Percentiles rank a stretch among this genome's conserved stretches.
Evolutionary conservation across 2,113 vertebrate genomes (phyloP).

Genomic region (Chaenogobius annularis): DNA sequence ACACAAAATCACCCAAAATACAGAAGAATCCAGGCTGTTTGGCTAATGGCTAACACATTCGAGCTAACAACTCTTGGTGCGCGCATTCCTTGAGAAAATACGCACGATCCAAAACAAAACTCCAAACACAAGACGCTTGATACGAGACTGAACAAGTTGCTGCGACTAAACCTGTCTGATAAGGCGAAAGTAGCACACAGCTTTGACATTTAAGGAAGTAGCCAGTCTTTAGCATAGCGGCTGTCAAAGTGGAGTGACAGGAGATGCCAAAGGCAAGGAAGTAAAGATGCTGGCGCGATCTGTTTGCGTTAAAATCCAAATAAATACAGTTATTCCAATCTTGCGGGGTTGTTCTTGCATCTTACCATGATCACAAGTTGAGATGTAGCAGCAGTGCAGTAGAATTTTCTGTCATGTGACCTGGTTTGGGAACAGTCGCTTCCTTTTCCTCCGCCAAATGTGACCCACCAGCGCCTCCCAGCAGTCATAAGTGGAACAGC

Average conservation of each 20-base stretch:
- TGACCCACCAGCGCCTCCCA: not conserved
- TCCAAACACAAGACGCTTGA: not conserved
- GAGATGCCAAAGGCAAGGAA: not conserved
- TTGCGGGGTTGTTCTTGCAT: not conserved
- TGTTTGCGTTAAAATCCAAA: not conserved
- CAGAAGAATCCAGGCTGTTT: not conserved
- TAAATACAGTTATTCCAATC: not conserved
- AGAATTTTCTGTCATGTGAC: slow-evolving; percentile 13
- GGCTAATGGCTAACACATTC: not conserved
- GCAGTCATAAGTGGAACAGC: not conserved
- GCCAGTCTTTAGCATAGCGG: slow-evolving; percentile 8
- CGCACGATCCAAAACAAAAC: not conserved
- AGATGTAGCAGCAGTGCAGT: slow-evolving; percentile 1
- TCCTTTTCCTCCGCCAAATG: slow-evolving; percentile 1
- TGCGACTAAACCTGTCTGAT: not conserved
- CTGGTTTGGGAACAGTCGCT: not conserved
- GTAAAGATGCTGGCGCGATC: not conserved
- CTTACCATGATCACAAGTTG: slow-evolving; percentile 8
- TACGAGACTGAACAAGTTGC: not conserved
- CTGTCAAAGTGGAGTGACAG: not conserved
- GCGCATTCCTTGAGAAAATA: not conserved
- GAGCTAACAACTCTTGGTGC: not conserved
- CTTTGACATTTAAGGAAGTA: not conserved
- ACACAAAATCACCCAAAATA: not conserved
- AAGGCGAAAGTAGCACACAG: not conserved